phyloP scores from a whole-genome alignment of 2,888 invertebrate species.

The Chrysolina haemoptera region DNA sequence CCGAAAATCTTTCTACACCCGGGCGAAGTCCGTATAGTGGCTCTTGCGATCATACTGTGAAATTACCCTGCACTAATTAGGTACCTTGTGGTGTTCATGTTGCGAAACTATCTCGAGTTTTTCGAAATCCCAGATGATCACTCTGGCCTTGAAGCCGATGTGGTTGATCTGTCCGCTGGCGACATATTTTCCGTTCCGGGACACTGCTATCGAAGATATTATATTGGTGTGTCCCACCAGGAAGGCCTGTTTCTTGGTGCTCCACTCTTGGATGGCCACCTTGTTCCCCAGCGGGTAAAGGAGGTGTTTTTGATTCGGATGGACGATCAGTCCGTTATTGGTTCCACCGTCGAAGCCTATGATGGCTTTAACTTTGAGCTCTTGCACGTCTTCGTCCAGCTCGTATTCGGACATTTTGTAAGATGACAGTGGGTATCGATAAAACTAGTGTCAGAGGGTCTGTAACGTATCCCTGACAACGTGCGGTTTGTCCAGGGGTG shows the following conservation, averaged over 20 bases:
- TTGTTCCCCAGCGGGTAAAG: slow-evolving; percentile 87
- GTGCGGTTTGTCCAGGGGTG: not conserved
- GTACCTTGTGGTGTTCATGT: slow-evolving; percentile 80
- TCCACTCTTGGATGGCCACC: slow-evolving; percentile 80
- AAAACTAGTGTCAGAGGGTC: not conserved
- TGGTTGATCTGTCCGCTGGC: slow-evolving; percentile 94
- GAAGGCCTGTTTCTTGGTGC: slow-evolving; percentile 81
- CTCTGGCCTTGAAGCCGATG: slow-evolving; percentile 90
- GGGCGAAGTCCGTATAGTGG: too few species aligned
- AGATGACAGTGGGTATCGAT: not conserved
- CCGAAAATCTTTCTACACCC: not conserved
- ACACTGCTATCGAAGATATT: slow-evolving; percentile 84
- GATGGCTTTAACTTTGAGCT: slow-evolving; percentile 79
- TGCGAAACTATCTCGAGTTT: slow-evolving; percentile 75
- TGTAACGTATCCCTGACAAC: not conserved
- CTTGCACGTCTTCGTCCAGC: slow-evolving; percentile 71
- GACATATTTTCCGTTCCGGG: slow-evolving; percentile 82
- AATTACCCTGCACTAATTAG: not conserved
- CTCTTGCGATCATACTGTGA: not conserved
- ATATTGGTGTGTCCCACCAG: slow-evolving; percentile 86
- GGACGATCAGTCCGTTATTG: slow-evolving; percentile 77
- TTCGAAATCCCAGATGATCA: slow-evolving; percentile 90
- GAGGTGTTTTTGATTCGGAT: slow-evolving; percentile 80
- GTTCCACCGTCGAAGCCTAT: slow-evolving; percentile 85
- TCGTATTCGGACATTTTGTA: slow-evolving; percentile 30